Evolutionary conservation across 2,797 vertebrate genomes (phyloP), one percentile per base, ranked within the genome.

Genomic region (Sebastes iracundus): DNA sequence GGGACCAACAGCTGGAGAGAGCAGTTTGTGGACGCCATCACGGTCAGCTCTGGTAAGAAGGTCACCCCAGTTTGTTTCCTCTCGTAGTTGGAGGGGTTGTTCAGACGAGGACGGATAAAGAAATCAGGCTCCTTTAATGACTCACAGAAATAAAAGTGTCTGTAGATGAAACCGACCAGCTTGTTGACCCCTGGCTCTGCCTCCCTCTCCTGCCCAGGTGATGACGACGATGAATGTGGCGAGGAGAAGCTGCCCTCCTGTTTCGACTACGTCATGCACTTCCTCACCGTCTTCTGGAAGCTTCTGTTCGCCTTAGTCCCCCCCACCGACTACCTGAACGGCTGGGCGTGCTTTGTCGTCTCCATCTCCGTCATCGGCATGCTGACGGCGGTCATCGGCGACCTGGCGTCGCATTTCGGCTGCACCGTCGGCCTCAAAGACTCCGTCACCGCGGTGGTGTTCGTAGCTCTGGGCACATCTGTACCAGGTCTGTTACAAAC

Each of bases 271-370:
- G 94, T 98, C 90, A 97, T 99, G 96, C 98, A 99, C 95, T 99
- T 99, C 90, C 96, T 99, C 90, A 99, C 98, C 0, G 94, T 99
- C 75, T 98, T 99, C 96, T 99, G 98, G 98, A 99, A 99, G 94
- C 95, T 99, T 67, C 92, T 98, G 67, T 99, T 99, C 56, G 98
- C 97, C 60, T 96, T 98, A 1, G 98, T 99, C 12, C 98, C 98
- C 16, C 98, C 98, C 0, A 99, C 98, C 4, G 98, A 99, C 82
- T 97, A 98, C 94, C 98, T 97, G 96, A 99, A 97, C 0, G 98
- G 98, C 79, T 99, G 98, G 98, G 97, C 98, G 1, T 99, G 98
- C 89, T 99, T 99, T 4, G 92, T 96, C 0, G 96, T 99, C 60
- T 99, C 97, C 88, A 99, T 99, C 92, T 84, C 94, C 3, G 97